Evolutionary conservation across 2,797 vertebrate genomes (phyloP).

Genomic region (Tolypeutes matacus): DNA sequence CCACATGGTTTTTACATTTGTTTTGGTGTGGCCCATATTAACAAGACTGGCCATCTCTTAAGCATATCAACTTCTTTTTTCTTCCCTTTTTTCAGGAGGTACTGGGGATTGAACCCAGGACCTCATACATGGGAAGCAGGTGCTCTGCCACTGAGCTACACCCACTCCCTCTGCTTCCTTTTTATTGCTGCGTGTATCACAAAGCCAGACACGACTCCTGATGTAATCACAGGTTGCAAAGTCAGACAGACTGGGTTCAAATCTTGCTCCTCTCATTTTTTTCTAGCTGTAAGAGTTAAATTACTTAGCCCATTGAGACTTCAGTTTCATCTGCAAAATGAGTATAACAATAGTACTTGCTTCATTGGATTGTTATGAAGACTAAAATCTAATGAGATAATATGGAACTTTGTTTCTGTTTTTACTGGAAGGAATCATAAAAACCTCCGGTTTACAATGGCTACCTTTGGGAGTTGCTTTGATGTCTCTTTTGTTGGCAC

Average conservation of each 20-base stretch:
- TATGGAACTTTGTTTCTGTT: background rate
- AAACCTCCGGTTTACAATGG: background rate
- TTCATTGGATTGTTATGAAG: background rate
- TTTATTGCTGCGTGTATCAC: no score
- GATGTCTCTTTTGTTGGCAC: background rate
- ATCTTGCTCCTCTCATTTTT: background rate
- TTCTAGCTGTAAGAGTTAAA: background rate
- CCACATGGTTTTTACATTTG: background rate
- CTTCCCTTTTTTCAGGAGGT: no score
- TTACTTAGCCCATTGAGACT: background rate
- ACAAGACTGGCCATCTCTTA: background rate
- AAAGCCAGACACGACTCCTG: background rate
- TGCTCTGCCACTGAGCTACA: no score
- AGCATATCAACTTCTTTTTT: fast-evolving
- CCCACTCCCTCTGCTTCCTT: background rate
- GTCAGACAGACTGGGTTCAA: background rate
- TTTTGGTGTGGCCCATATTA: background rate
- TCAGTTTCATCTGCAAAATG: background rate
- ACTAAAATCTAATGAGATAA: background rate
- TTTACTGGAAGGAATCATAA: background rate
- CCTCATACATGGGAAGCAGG: no score
- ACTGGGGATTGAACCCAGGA: no score
- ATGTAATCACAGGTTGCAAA: background rate
- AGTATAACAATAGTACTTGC: fast-evolving
- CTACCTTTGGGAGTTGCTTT: background rate